These are phyloP conservation scores for Gandaritis pyraliata DNA, from an alignment of 2,888 invertebrate species.

Conservation along the genomic window DNA sequence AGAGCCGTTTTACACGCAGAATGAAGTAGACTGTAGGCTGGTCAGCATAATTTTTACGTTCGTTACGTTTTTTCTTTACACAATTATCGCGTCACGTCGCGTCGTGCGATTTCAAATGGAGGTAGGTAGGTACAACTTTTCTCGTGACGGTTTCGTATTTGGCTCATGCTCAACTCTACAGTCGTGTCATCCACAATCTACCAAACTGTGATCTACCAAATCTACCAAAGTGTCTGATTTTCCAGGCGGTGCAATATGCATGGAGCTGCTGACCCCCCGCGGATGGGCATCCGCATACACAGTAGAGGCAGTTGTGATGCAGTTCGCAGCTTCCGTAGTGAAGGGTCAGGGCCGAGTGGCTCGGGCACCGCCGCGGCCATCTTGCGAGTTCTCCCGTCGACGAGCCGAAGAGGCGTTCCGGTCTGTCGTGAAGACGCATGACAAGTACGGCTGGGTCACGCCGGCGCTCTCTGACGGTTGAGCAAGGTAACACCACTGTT, in stretches of 20 bases:
- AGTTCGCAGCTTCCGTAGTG: conserved; percentile 94
- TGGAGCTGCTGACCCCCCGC: conserved; percentile 93
- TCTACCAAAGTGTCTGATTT: conserved; percentile 1
- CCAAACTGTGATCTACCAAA: too few relatives aligned
- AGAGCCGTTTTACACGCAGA: too few relatives aligned
- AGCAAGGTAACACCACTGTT: conserved; percentile 52
- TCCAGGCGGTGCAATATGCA: conserved; percentile 92
- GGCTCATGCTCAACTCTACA: too few relatives aligned
- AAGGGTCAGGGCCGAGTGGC: conserved; percentile 94
- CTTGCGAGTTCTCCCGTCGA: conserved; percentile 90
- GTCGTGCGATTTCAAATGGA: too few relatives aligned
- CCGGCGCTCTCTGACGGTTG: conserved; percentile 94
- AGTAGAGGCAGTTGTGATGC: conserved; percentile 94
- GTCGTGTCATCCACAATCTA: too few relatives aligned
- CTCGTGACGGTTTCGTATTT: too few relatives aligned
- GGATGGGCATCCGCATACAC: conserved; percentile 96
- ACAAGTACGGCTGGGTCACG: conserved; percentile 96
- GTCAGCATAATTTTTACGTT: too few relatives aligned
- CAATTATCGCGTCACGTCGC: too few relatives aligned
- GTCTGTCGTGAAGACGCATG: conserved; percentile 94
- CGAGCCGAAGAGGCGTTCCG: conserved; percentile 95
- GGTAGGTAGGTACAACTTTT: too few relatives aligned
- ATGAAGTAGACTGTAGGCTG: too few relatives aligned
- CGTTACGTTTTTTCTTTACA: too few relatives aligned
- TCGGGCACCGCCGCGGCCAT: conserved; percentile 90